A percentile compares a stretch with the other conserved stretches of the same genome.
Evolutionary conservation across 2,797 vertebrate genomes (phyloP).

Genomic region (Spea hammondii): DNA sequence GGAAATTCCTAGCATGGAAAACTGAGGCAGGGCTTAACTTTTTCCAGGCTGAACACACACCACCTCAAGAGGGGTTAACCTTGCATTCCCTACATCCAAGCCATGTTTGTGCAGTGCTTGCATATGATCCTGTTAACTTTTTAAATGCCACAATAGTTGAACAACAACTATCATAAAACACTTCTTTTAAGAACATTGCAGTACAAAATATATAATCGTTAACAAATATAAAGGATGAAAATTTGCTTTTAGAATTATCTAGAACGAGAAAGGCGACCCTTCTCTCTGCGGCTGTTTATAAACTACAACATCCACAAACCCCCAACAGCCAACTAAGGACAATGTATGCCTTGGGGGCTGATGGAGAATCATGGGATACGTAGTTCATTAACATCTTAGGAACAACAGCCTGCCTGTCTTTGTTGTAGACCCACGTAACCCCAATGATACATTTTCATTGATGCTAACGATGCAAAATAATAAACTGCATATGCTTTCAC

Average conservation of each 20-base stretch:
- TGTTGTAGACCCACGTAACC: neutral
- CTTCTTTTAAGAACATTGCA: neutral
- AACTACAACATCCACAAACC: neutral
- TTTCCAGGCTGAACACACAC: neutral
- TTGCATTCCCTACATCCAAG: too few species aligned
- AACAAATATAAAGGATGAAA: neutral
- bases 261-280: too few species aligned
- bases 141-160: neutral
- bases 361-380: neutral
- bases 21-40: constrained; percentile 18
- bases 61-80: neutral
- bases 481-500: constrained; percentile 8
- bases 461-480: neutral
- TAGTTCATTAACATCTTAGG: neutral
- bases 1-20: constrained; percentile 23
- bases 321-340: neutral
- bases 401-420: neutral
- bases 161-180: too few species aligned
- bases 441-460: neutral
- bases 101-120: neutral
- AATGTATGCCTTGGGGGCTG: too few species aligned
- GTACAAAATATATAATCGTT: neutral
- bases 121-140: neutral
- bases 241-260: neutral
- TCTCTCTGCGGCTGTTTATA: too few species aligned